Percentiles rank a stretch among this genome's conserved stretches.
These are phyloP conservation scores for Corythornis leucogaster DNA, from an alignment of 2,797 vertebrate species.

Conservation along the genomic window DNA sequence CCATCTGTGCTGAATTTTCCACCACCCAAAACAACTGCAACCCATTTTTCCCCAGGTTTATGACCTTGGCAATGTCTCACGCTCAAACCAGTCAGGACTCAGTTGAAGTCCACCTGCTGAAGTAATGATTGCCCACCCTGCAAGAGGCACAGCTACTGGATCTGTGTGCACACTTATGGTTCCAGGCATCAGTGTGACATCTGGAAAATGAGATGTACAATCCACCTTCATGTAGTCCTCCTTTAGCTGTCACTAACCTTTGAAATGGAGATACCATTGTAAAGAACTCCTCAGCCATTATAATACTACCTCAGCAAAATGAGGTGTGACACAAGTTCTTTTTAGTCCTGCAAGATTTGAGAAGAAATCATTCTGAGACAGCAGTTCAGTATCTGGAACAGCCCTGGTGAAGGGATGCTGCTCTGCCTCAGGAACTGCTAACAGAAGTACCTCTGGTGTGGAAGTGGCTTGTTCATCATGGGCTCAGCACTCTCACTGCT, in stretches of 20 bases:
- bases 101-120: not conserved
- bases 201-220: not conserved
- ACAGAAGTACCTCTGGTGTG: not conserved
- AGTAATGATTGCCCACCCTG: not conserved
- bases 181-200: not conserved
- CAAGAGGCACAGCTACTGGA: not conserved
- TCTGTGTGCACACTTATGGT: not conserved
- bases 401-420: not conserved
- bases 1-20: not conserved
- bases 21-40: conserved; percentile 18
- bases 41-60: not conserved
- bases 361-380: not conserved
- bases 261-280: not conserved
- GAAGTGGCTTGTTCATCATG: not conserved
- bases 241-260: not conserved
- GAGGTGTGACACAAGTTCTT: not conserved
- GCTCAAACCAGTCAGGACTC: not conserved
- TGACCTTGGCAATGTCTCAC: not conserved
- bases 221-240: not conserved
- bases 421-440: not conserved
- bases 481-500: not conserved
- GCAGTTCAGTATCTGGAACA: not conserved
- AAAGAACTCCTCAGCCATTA: not conserved
- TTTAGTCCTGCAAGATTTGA: not conserved
- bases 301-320: not conserved